Evolutionary conservation across 2,888 invertebrate genomes (phyloP), one percentile per base, ranked within the genome.

Genomic region (Iphiclides podalirius): DNA sequence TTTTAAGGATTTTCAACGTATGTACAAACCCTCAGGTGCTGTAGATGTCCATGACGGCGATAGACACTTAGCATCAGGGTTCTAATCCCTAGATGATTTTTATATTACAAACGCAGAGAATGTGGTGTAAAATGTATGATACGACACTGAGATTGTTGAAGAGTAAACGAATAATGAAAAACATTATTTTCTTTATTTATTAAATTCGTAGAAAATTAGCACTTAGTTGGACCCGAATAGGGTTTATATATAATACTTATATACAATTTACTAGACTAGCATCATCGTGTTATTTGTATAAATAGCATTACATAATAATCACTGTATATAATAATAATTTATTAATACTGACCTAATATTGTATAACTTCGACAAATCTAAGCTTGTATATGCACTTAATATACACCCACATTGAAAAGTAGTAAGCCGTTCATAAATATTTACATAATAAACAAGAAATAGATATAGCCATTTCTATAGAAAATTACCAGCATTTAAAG

Each of bases 191-290:
- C n/a, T 42, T 20, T 13, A 12, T 48, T 41, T 42, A 42, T 37
- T 48, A 44, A 44, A 49, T 39, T 39, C 44, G 44, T 49, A 44
- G 34, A 49, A 49, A 49, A 49, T 31, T 44, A 39, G 26, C 17
- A 34, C 15, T 38, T 28, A 48, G 16, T 44, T 49, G 49, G 49
- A 44, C 49, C 49, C 49, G 4, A 15, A 14, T 26, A 20, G 49
- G 49, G 44, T 39, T 43, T 38, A 44, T 39, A 43, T 28, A 34
- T 39, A 42, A 44, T 28, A 9, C 13, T 28, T 49, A 39, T 14
- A 11, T 38, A 48, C 12, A 20, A 33, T 7, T 15, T 40, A 28
- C 28, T 28, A 41, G 4, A 13, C 31, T 26, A 40, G 26, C 34
- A 23, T 47, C 26, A 23, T 26, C 8, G n/a, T n/a, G n/a, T n/a